These are phyloP conservation scores for Rhynchophorus ferrugineus DNA, from an alignment of 1,140 invertebrate genomes.

Conservation along the genomic window DNA sequence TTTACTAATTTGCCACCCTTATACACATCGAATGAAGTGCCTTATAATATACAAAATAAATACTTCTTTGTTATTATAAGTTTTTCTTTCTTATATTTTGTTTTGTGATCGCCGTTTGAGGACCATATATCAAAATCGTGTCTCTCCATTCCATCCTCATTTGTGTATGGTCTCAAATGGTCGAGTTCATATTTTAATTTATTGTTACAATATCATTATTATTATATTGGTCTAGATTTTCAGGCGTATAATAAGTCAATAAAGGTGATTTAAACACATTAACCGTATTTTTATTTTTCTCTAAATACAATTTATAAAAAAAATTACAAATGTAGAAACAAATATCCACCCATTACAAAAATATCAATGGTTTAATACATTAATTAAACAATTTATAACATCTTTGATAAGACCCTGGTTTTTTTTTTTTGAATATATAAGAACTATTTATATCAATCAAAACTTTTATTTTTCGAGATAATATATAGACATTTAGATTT, in stretches of 20 bases:
- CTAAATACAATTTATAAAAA: too few relatives aligned
- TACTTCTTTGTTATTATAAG: background rate
- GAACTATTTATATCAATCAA: too few relatives aligned
- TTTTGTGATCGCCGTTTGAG: background rate
- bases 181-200: slow-evolving; percentile 2
- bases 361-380: too few relatives aligned
- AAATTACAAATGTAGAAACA: too few relatives aligned
- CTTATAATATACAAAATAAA: slow-evolving; percentile 32
- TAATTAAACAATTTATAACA: too few relatives aligned
- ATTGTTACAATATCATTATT: slow-evolving; percentile 6
- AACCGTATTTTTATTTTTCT: too few relatives aligned
- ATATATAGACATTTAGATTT: too few relatives aligned
- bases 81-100: slow-evolving; percentile 1
- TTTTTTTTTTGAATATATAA: too few relatives aligned
- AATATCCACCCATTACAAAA: too few relatives aligned
- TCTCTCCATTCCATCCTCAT: slow-evolving; percentile 21
- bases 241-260: background rate
- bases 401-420: too few relatives aligned
- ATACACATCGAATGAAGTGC: slow-evolving; percentile 24
- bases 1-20: slow-evolving; percentile 11
- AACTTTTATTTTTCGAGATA: too few relatives aligned
- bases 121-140: slow-evolving; percentile 1
- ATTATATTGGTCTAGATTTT: slow-evolving; percentile 12
- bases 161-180: slow-evolving; percentile 1
- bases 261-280: slow-evolving; percentile 4